These are phyloP conservation scores for Ophion slaviceki DNA, from an alignment of 2,888 invertebrate genomes.

Conservation along the genomic window DNA sequence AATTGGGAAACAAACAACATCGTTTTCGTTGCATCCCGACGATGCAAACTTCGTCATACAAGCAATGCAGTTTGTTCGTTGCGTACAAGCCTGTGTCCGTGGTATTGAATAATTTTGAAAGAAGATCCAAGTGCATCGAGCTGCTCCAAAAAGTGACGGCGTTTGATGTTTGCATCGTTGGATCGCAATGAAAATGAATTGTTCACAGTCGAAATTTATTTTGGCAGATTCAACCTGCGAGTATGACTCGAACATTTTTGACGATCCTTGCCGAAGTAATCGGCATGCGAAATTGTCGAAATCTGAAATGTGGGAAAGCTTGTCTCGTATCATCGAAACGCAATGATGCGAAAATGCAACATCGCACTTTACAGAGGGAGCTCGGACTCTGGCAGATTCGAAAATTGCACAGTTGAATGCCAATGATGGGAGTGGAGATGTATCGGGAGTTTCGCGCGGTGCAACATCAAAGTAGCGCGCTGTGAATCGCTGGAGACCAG, in stretches of 20 bases:
- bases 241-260: background rate
- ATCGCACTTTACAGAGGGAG: background rate
- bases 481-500: constrained; percentile 14
- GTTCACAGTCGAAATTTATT: background rate
- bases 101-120: too few species aligned
- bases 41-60: too few species aligned
- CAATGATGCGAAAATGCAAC: background rate
- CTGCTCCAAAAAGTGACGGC: too few species aligned
- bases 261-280: background rate
- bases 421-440: background rate
- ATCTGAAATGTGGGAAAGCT: background rate
- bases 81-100: too few species aligned
- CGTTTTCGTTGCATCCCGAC: too few species aligned
- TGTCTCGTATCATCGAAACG: background rate
- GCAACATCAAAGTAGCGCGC: constrained; percentile 46
- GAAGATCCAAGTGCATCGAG: too few species aligned
- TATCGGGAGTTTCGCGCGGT: constrained; percentile 21
- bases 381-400: background rate
- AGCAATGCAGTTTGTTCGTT: too few species aligned
- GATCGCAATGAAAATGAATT: too few species aligned
- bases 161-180: too few species aligned
- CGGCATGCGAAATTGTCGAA: background rate
- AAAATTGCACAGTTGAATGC: constrained; percentile 1
- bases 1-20: too few species aligned
- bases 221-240: background rate